Evolutionary conservation across 2,113 vertebrate genomes (phyloP).

Genomic region (Triplophysa dalaica): DNA sequence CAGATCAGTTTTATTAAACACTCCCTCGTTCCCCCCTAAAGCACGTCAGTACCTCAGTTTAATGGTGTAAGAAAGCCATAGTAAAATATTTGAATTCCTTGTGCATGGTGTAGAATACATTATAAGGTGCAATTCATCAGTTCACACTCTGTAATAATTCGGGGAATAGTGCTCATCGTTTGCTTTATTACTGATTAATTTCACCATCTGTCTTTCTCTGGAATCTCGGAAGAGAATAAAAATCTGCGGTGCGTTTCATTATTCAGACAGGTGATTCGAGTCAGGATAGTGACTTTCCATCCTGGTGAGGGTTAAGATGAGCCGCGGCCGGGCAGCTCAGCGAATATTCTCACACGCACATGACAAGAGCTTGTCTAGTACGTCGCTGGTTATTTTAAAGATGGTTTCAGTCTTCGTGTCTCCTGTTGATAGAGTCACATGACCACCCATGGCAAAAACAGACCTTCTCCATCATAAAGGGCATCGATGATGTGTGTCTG

Average conservation of each 20-base stretch:
- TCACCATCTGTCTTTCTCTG: slow-evolving; percentile 52
- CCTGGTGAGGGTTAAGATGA: not conserved
- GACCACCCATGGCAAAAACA: not conserved
- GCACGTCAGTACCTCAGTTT: slow-evolving; percentile 35
- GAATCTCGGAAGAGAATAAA: slow-evolving; percentile 34
- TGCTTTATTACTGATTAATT: slow-evolving; percentile 60
- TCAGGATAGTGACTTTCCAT: slow-evolving; percentile 23
- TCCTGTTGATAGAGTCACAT: not conserved
- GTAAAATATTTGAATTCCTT: slow-evolving; percentile 58
- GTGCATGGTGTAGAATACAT: slow-evolving; percentile 53
- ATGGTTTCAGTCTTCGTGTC: not conserved
- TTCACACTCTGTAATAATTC: slow-evolving; percentile 58
- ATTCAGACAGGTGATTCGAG: slow-evolving; percentile 51
- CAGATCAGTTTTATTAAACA: slow-evolving; percentile 40
- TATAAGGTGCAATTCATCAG: slow-evolving; percentile 51
- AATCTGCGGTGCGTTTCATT: slow-evolving; percentile 45
- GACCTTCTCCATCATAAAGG: slow-evolving; percentile 31
- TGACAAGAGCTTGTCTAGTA: slow-evolving; percentile 7
- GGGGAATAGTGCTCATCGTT: slow-evolving; percentile 52
- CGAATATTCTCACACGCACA: slow-evolving; percentile 23
- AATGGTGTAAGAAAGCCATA: slow-evolving; percentile 42
- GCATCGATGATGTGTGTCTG: slow-evolving; percentile 41
- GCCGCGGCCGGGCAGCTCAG: slow-evolving; percentile 1
- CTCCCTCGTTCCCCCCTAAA: slow-evolving; percentile 11
- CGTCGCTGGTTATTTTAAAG: slow-evolving; percentile 2